Base-by-base conservation (phyloP, 2,113 vertebrate genomes). In the Leucosticte australis region DNA sequence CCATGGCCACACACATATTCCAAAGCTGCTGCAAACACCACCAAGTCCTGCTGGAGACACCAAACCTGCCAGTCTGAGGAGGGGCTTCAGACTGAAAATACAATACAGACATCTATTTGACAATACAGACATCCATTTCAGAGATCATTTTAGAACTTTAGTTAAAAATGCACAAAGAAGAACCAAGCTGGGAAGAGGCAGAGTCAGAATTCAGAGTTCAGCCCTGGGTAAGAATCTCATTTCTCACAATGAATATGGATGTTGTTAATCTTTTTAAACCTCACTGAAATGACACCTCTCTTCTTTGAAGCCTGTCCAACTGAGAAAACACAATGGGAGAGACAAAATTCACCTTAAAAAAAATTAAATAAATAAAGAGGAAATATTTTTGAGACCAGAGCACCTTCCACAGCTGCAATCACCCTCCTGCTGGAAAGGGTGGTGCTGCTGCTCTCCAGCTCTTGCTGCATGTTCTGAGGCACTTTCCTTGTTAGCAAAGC, bases 1-100 rank as follows among this genome's bases (percentile, higher is more conserved):
- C 69, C 69, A 1, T 5, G 28, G 23, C 19, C 67, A 24, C 1
- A 23, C 6, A 16, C 2, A 1, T 1, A 2, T 26, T 56, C 21
- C 74, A 80, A 23, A 94, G 15, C 37, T 59, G 62, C 71, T 49
- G 33, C 37, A 73, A 65, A 74, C 28, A 55, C 21, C 49, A 30
- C 35, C 39, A 46, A 3, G 19, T n/a, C n/a, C 67, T 77, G 30
- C 59, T 18, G 55, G 33, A 41, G 24, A 60, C 33, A 59, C 7
- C 26, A 35, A 46, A 9, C 27, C 27, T 42, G 59, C 14, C 55
- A 26, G 5, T 6, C 21, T 64, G 49, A 68, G 49, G 7, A 47
- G 8, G 10, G 10, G 19, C 44, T 56, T 18, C 68, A 89, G 42
- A 13, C 20, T 35, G 47, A 41, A 44, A 41, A 41, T 41, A 41